These are phyloP conservation scores for Corvus moneduloides DNA, from an alignment of 2,113 vertebrate genomes.

Conservation along the genomic window DNA sequence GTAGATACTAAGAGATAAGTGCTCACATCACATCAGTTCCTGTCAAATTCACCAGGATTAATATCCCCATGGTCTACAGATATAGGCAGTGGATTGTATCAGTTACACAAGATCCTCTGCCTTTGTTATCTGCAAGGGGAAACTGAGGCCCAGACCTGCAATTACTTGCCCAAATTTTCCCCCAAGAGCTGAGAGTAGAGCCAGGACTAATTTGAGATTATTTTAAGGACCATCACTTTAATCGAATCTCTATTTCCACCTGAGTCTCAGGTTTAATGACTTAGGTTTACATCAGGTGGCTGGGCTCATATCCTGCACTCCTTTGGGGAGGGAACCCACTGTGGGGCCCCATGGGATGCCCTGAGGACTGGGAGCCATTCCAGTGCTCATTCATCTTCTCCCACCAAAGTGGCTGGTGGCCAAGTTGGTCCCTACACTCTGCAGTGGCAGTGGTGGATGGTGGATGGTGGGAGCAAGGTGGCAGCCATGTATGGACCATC, in stretches of 20 bases:
- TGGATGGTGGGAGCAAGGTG: not conserved
- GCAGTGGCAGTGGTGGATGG: not conserved
- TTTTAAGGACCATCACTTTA: not conserved
- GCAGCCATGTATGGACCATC: not conserved
- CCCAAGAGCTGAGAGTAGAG: not conserved
- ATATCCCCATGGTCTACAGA: not conserved
- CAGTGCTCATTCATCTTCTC: not conserved
- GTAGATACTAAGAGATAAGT: not conserved
- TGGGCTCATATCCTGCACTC: not conserved
- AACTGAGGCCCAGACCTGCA: not conserved
- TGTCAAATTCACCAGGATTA: not conserved
- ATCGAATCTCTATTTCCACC: not conserved
- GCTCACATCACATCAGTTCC: not conserved
- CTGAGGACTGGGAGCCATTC: not conserved
- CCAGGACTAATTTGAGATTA: not conserved
- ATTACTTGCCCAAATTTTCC: not conserved
- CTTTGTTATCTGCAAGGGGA: not conserved
- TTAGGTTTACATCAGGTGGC: not conserved
- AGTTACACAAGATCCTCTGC: not conserved
- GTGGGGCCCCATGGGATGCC: not conserved
- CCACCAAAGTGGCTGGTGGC: not conserved
- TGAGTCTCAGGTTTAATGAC: accelerated
- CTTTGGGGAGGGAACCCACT: not conserved
- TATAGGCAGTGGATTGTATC: not conserved
- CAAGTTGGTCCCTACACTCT: not conserved